phyloP scores from a whole-genome alignment of 1,140 invertebrate genomes.

The Lasaia peninsularis region DNA sequence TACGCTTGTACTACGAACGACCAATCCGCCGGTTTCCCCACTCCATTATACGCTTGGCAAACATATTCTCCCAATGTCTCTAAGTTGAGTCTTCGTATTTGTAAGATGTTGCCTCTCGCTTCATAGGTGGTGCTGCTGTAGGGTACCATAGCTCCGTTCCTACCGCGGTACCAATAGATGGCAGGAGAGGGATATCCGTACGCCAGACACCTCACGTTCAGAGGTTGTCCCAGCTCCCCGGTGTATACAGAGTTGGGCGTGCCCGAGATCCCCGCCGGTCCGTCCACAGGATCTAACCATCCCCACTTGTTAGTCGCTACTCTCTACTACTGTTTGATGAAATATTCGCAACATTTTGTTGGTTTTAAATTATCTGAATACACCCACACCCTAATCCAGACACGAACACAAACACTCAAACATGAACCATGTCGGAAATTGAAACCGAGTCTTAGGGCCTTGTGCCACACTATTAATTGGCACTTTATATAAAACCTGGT shows the following conservation, averaged over 20 bases:
- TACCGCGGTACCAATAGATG: constrained; percentile 93
- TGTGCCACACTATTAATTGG: too few species aligned
- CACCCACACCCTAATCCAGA: too few species aligned
- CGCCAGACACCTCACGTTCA: constrained; percentile 87
- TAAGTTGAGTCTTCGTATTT: constrained; percentile 84
- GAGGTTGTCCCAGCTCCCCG: constrained; percentile 83
- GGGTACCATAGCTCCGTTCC: constrained; percentile 80
- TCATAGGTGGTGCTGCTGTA: constrained; percentile 84
- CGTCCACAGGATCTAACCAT: constrained; percentile 73
- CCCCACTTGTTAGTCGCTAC: constrained; percentile 54
- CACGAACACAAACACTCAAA: too few species aligned
- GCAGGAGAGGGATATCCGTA: constrained; percentile 88
- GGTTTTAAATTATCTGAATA: too few species aligned
- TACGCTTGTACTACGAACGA: constrained; percentile 84
- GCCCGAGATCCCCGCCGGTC: constrained; percentile 74
- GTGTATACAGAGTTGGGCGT: constrained; percentile 80
- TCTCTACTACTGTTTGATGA: constrained; percentile 47
- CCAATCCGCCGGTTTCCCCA: constrained; percentile 86
- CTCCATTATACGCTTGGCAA: constrained; percentile 91
- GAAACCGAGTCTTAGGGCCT: too few species aligned
- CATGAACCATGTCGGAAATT: too few species aligned
- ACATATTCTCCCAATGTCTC: constrained; percentile 89
- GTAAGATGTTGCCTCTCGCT: constrained; percentile 84
- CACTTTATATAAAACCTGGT: too few species aligned
- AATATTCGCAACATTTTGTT: constrained; percentile 22